Percentiles rank a stretch among this genome's conserved stretches.
These are phyloP conservation scores for Mohoua ochrocephala DNA, from an alignment of 2,113 vertebrate species.

Conservation along the genomic window DNA sequence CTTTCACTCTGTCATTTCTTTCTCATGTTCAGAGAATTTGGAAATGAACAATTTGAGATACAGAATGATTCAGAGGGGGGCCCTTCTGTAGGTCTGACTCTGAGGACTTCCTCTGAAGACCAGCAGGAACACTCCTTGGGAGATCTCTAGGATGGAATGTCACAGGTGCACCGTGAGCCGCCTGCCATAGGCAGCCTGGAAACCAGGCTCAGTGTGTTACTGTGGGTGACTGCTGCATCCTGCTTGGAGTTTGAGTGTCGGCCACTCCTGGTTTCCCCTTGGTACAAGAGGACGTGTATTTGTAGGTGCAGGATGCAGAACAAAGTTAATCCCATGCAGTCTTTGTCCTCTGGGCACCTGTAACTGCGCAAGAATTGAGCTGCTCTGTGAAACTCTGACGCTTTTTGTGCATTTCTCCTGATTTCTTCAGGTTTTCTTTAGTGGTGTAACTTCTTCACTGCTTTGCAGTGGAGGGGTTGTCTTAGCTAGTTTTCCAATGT, in stretches of 20 bases:
- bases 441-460: neutral
- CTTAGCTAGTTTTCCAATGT: neutral
- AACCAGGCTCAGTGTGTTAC: neutral
- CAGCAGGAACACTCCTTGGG: neutral
- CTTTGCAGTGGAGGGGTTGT: neutral
- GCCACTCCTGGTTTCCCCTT: neutral
- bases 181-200: neutral
- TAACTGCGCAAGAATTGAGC: neutral
- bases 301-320: neutral
- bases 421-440: neutral
- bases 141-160: accelerated
- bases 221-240: neutral
- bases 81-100: neutral
- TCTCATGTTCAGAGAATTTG: neutral
- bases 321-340: neutral
- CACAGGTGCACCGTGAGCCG: neutral
- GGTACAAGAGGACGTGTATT: neutral
- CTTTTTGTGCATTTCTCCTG: neutral
- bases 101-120: neutral
- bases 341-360: neutral
- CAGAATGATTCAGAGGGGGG: neutral
- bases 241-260: neutral
- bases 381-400: neutral
- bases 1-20: neutral
- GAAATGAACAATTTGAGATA: neutral